Evolutionary conservation across 2,888 invertebrate species (phyloP).

Genomic region (Bedellia somnulentella): DNA sequence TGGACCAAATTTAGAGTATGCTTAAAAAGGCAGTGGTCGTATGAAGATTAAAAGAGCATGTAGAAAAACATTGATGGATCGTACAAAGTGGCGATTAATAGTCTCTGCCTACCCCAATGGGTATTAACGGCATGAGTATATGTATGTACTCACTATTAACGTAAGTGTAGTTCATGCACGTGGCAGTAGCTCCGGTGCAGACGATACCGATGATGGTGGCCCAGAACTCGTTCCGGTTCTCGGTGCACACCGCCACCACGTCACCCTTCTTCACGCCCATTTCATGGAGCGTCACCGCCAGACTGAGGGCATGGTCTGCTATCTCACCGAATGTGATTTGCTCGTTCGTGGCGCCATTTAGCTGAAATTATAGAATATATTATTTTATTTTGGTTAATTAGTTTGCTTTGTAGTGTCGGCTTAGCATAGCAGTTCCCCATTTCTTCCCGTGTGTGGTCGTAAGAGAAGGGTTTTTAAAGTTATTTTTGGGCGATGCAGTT

Average conservation of each 20-base stretch:
- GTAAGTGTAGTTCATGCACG: conserved; percentile 3
- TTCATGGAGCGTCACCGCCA: conserved; percentile 31
- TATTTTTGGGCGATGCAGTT: too few species aligned
- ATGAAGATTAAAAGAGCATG: too few species aligned
- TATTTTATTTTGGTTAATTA: too few species aligned
- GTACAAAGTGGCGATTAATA: too few species aligned
- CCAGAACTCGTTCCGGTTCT: conserved; percentile 31
- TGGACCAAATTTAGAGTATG: too few species aligned
- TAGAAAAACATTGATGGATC: too few species aligned
- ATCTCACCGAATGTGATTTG: conserved; percentile 21
- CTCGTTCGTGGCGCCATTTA: conserved; percentile 29
- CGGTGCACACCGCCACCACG: conserved; percentile 27
- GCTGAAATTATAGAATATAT: conserved; percentile 20
- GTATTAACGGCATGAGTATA: too few species aligned
- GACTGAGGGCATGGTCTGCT: conserved; percentile 26
- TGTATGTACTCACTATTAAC: conserved; percentile 4
- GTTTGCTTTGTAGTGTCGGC: too few species aligned
- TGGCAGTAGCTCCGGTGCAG: conserved; percentile 13
- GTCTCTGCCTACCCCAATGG: too few species aligned
- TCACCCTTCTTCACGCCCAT: conserved; percentile 36
- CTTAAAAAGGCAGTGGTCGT: too few species aligned
- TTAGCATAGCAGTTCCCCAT: background rate
- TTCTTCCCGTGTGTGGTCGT: background rate
- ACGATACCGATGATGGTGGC: conserved; percentile 22
- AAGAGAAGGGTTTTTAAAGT: too few species aligned